Evolutionary conservation across 2,888 invertebrate species (phyloP), one percentile per base, ranked within the genome.

Genomic region (Odiellus spinosus): DNA sequence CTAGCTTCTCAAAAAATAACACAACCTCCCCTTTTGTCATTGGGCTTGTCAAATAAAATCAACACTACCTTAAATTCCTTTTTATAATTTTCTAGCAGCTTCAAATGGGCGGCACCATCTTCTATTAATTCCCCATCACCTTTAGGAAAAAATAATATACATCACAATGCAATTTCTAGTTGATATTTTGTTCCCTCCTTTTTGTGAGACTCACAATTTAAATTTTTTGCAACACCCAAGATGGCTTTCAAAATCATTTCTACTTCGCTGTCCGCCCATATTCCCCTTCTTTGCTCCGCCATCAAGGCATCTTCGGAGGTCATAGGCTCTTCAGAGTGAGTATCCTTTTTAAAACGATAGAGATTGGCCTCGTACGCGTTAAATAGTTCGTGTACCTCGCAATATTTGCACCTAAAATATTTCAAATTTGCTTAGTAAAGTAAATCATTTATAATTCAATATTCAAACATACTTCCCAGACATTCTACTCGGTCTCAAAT

Each of bases 221-320:
- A 6, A 20, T 19, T 26, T 12, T 45, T 43, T 18, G 35, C 17
- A 44, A 41, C 44, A 17, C 18, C 44, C 1, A 38, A 12, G 40
- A 67, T 62, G 69, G 73, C 63, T 67, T 71, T 76, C 2, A 79
- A 62, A 4, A 74, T 60, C 39, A 65, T 61, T 60, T 78, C 76
- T 55, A 74, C 70, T 42, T 73, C 66, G 44, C 75, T 72, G 38
- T 76, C 74, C 55, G 75, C 73, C 75, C 77, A 76, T 34, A 70
- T 71, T 2, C 78, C 78, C 56, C 73, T 69, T 5, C 75, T 67
- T 33, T 62, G 60, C 26, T 63, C 60, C 19, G 60, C 57, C 42
- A 59, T 50, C 3, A 59, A 45, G 14, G 54, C 48, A 5, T 56
- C 53, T 10, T 59, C 58, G 2, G 56, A 44, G 11, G 47, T 34